Conservation (phyloP, 2,888 invertebrate genomes). For the Ceramica pisi region DNA sequence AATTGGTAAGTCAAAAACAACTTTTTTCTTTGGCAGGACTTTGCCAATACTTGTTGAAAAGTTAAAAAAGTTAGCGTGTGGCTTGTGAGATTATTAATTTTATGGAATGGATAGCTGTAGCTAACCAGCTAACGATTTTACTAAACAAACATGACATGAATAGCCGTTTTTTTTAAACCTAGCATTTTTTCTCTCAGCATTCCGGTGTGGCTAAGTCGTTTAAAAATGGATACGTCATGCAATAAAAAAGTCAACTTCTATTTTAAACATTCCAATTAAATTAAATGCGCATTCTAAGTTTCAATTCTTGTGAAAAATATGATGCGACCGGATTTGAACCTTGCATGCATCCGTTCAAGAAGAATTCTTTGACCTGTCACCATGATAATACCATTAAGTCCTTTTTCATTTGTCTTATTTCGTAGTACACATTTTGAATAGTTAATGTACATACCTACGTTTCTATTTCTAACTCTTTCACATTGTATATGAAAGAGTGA, state of each 20-base stretch:
- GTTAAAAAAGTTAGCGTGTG: slow-evolving; percentile 47
- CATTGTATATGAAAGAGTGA: background rate
- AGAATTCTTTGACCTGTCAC: slow-evolving; percentile 19
- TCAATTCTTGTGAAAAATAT: slow-evolving; percentile 53
- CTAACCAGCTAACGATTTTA: slow-evolving; percentile 35
- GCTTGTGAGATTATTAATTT: slow-evolving; percentile 48
- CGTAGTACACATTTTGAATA: background rate
- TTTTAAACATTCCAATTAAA: slow-evolving; percentile 40
- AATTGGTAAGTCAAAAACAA: slow-evolving; percentile 67
- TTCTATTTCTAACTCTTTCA: slow-evolving; percentile 5
- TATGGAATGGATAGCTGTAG: slow-evolving; percentile 34
- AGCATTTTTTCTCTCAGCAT: slow-evolving; percentile 28
- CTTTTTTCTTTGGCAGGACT: slow-evolving; percentile 65
- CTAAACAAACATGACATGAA: slow-evolving; percentile 51
- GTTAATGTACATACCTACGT: background rate
- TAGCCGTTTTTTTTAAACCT: slow-evolving; percentile 1
- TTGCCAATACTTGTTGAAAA: slow-evolving; percentile 41
- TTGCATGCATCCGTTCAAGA: slow-evolving; percentile 46
- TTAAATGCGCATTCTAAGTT: slow-evolving; percentile 42
- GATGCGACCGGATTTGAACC: slow-evolving; percentile 42
- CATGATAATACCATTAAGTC: background rate
- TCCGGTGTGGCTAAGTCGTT: slow-evolving; percentile 15
- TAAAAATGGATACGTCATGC: slow-evolving; percentile 34
- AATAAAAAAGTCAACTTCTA: slow-evolving; percentile 34
- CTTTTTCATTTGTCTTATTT: slow-evolving; percentile 7